Evolutionary conservation across 2,797 vertebrate genomes (phyloP).

Genomic region (Garrulus glandarius): DNA sequence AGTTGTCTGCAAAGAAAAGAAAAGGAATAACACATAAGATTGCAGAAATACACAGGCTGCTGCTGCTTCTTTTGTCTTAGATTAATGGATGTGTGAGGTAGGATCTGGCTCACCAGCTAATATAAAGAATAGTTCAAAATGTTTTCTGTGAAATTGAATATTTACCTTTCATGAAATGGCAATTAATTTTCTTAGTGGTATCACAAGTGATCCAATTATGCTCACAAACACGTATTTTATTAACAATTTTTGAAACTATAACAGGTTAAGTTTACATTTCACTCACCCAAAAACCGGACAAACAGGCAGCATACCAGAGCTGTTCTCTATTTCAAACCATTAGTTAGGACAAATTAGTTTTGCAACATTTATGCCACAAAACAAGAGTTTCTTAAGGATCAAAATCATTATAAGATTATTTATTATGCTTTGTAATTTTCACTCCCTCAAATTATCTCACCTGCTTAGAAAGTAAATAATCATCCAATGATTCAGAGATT

Average conservation of each 20-base stretch:
- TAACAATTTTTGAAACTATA: background rate
- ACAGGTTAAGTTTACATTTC: background rate
- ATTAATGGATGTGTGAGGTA: background rate
- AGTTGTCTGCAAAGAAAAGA: constrained; percentile 85
- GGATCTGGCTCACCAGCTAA: background rate
- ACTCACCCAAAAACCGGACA: background rate
- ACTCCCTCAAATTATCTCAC: background rate
- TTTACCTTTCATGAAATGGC: background rate
- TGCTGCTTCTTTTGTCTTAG: background rate
- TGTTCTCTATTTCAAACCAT: background rate
- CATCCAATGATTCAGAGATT: background rate
- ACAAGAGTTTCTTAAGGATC: background rate
- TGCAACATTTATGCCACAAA: background rate
- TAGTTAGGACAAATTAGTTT: background rate
- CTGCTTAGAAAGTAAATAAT: background rate
- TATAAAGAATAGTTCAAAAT: background rate
- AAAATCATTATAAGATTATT: background rate
- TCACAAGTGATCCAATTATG: background rate
- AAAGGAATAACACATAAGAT: background rate
- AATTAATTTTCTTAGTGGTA: background rate
- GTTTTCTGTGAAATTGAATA: background rate
- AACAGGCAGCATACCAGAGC: background rate
- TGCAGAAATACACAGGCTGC: background rate
- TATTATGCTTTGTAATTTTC: background rate
- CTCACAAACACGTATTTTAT: background rate